Conservation (phyloP, 2,888 invertebrate species). For the Galeruca laticollis region DNA sequence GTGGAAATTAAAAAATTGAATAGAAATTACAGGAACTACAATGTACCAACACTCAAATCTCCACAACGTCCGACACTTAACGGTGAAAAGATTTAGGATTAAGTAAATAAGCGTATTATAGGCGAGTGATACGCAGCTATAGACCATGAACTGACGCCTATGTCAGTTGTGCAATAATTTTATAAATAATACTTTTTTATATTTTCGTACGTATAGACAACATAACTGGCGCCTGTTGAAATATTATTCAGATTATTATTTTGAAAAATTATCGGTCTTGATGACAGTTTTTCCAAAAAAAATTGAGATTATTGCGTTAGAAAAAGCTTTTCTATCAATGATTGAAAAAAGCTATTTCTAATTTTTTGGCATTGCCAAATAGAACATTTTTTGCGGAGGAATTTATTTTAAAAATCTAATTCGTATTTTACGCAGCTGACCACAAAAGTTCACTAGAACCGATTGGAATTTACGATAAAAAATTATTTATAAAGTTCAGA, state of each 20-base stretch:
- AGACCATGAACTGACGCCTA: not conserved
- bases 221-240: not conserved
- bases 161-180: not conserved
- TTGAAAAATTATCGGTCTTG: not conserved
- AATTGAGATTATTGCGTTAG: not conserved
- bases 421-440: not conserved
- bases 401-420: not conserved
- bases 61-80: too few species aligned
- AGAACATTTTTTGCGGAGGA: not conserved
- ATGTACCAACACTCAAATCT: too few species aligned
- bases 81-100: too few species aligned
- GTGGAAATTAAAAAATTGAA: too few species aligned
- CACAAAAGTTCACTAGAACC: not conserved
- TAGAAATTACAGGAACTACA: too few species aligned
- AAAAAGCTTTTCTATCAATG: not conserved
- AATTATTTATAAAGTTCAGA: not conserved
- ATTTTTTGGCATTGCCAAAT: not conserved
- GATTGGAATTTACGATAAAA: not conserved
- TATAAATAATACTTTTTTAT: not conserved
- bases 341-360: not conserved
- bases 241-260: not conserved
- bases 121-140: not conserved
- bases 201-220: not conserved
- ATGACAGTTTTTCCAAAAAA: slow-evolving; percentile 8
- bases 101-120: too few species aligned